phyloP scores from a whole-genome alignment of 2,797 vertebrate species.

The Esox lucius region DNA sequence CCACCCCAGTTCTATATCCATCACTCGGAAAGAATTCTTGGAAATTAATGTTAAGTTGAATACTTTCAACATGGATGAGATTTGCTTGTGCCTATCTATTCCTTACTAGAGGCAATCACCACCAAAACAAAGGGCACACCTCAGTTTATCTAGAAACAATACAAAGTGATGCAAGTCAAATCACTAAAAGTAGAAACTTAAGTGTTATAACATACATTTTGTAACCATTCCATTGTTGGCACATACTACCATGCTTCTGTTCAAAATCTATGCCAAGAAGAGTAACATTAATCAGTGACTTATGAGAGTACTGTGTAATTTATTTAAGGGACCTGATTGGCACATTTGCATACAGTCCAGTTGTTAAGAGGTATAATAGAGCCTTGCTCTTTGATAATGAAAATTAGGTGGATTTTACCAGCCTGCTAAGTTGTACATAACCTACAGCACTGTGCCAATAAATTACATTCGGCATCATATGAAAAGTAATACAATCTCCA shows the following conservation, averaged over 20 bases:
- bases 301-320: slow-evolving; percentile 22
- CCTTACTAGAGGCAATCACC: slow-evolving; percentile 9
- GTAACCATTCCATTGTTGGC: slow-evolving; percentile 40
- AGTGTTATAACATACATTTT: slow-evolving; percentile 41
- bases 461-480: not conserved
- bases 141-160: not conserved
- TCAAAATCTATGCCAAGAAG: slow-evolving; percentile 46
- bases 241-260: slow-evolving; percentile 35
- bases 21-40: no score
- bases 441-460: slow-evolving; percentile 17
- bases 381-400: not conserved
- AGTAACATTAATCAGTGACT: slow-evolving; percentile 35
- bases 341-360: not conserved
- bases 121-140: slow-evolving; percentile 9
- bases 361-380: not conserved
- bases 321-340: not conserved
- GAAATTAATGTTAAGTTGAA: no score
- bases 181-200: not conserved
- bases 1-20: slow-evolving; percentile 38
- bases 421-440: slow-evolving; percentile 25
- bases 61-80: not conserved
- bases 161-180: not conserved
- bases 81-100: slow-evolving; percentile 16
- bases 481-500: not conserved
- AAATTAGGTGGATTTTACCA: not conserved